Evolutionary conservation across 2,113 vertebrate species (phyloP), one percentile per base, ranked within the genome.

Genomic region (Bombycilla garrulus): DNA sequence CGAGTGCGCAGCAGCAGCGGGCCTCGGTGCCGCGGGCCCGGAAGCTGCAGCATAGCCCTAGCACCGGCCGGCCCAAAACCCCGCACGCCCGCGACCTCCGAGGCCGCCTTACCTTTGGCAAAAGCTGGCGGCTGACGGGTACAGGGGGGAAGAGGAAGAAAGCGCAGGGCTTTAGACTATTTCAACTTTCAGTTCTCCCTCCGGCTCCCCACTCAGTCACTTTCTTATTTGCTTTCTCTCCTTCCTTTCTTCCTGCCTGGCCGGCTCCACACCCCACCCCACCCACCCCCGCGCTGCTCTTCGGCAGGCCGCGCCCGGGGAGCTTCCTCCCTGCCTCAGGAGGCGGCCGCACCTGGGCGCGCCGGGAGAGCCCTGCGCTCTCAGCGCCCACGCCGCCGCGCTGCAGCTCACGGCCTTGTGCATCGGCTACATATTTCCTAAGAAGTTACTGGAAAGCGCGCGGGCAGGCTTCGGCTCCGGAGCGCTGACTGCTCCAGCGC

Each of bases 341-440:
- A 69, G 60, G 51, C 51, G 66, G 61, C 88, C 40, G 85, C 92
- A 93, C 92, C 94, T 93, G 82, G 86, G 86, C 84, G 90, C 84
- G 78, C 65, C 50, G 88, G 44, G 5, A 36, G n/a, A 36, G 47
- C 50, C 26, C 5, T 31, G 14, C 53, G 20, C 28, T n/a, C 50
- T 50, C 56, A 38, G 35, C 42, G 36, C n/a, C 72, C n/a, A 13
- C 42, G 15, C n/a, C 69, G 69, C 53, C 44, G 72, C 73, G 69
- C 53, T n/a, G 72, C 73, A 25, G 31, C 79, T 90, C 70, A 2
- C 91, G 95, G 81, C 36, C 44, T 15, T 69, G 89, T 48, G 51
- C 92, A 89, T 81, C 51, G 60, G 80, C 95, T 6, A 33, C 96
- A 66, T 92, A 40, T 38, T 51, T 91, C 85, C 28, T 0, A 29